Evolutionary conservation across 2,113 vertebrate species (phyloP).

Genomic region (Trematocara nigrifrons): DNA sequence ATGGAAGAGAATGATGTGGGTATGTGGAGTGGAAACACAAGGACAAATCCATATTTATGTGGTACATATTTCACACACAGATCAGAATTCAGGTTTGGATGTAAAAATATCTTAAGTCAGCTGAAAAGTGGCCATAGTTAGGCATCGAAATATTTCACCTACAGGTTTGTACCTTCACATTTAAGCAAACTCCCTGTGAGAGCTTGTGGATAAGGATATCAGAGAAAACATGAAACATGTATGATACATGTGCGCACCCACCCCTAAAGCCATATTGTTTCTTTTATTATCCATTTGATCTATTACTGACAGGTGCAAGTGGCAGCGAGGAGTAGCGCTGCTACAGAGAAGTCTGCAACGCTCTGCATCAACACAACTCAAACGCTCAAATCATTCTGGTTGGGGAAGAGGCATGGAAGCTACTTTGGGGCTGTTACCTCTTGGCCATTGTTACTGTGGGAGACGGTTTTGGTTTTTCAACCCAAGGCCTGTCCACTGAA

Average conservation of each 20-base stretch:
- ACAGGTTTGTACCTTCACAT: not conserved
- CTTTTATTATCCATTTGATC: constrained; percentile 55
- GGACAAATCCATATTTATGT: constrained; percentile 19
- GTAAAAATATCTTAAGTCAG: not conserved
- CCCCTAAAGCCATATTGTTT: constrained; percentile 34
- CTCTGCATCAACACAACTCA: constrained; percentile 8
- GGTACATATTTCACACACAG: not conserved
- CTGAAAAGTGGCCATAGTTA: not conserved
- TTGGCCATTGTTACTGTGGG: constrained; percentile 43
- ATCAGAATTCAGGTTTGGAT: not conserved
- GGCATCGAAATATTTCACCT: not conserved
- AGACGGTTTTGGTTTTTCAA: constrained; percentile 31
- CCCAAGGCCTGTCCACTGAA: not conserved
- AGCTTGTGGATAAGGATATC: constrained; percentile 7
- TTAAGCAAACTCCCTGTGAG: not conserved
- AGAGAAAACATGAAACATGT: constrained; percentile 2
- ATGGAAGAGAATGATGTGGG: constrained; percentile 17
- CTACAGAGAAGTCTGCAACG: constrained; percentile 6
- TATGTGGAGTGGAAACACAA: constrained; percentile 21
- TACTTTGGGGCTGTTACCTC: constrained; percentile 3
- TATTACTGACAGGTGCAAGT: constrained; percentile 60
- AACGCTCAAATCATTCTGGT: constrained; percentile 30
- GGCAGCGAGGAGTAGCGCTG: constrained; percentile 36
- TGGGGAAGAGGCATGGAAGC: not conserved
- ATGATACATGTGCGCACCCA: constrained; percentile 5